Base-by-base conservation (phyloP, 2,797 vertebrate species). In the Thunnus albacares region DNA sequence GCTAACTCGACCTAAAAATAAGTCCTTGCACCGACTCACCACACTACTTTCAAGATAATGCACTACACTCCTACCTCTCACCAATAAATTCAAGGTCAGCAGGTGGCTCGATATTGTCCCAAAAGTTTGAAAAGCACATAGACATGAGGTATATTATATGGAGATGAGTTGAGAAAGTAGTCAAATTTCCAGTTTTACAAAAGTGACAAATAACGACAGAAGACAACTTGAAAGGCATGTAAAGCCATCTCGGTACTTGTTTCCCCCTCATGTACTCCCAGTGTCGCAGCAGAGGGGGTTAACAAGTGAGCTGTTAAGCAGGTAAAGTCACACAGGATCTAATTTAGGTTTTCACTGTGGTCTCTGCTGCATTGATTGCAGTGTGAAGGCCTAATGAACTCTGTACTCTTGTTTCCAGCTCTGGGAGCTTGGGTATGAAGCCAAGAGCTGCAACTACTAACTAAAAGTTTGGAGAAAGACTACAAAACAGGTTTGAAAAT, bases 361-460 rank as follows among this genome's bases (percentile, higher is more conserved):
- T 90, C 89, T 92, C 87, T 65, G 73, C 85, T 84, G 88, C 93
- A 95, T 93, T 95, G 94, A 95, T 95, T 94, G 90, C 86, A 81
- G 55, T 86, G 91, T 87, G 88, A 91, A 88, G 82, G 85, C 89
- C 86, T 94, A 94, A 95, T 93, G 92, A 95, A 95, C 92, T 90
- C 81, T 81, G 80, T 63, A 90, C 85, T 88, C 83, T 84, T 69
- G 81, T 85, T 82, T 91, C 77, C 68, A 85, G 85, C 85, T 87
- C 64, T 67, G 90, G 89, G 87, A 93, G 71, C 72, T 75, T 26
- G 70, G 87, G 78, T 84, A 73, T 67, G 73, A 87, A 89, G 80
- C 76, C 78, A 81, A 83, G 84, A 83, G 83, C 82, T 84, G 70
- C 72, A 92, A 82, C 70, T 71, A 70, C 87, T 55, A 74, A 83